phyloP scores from a whole-genome alignment of 2,797 vertebrate species.

The Rhinatrema bivittatum region DNA sequence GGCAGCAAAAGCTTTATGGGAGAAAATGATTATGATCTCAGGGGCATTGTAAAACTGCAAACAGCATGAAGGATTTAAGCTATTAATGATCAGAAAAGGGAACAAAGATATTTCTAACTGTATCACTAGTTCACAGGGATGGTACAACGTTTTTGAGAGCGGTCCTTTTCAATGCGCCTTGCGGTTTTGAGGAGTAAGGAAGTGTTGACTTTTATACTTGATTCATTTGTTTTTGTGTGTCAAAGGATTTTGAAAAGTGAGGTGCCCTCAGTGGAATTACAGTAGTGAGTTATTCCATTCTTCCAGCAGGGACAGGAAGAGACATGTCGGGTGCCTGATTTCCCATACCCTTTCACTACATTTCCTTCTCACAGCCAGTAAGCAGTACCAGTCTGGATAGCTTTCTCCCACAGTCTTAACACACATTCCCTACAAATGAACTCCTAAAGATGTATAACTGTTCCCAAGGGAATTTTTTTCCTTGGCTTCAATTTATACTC shows the following conservation, averaged over 20 bases:
- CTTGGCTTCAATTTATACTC: neutral
- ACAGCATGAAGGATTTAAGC: too few relatives aligned
- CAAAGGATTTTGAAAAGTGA: slow-evolving; percentile 6
- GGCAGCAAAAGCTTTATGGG: too few relatives aligned
- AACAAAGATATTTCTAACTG: too few relatives aligned
- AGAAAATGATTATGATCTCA: too few relatives aligned
- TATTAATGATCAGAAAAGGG: too few relatives aligned
- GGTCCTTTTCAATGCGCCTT: too few relatives aligned
- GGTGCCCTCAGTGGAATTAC: neutral
- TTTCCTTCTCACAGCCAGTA: neutral
- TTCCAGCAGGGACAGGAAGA: slow-evolving; percentile 13
- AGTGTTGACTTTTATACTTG: neutral
- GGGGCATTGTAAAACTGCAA: too few relatives aligned
- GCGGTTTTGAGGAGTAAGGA: slow-evolving; percentile 2
- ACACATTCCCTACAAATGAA: neutral
- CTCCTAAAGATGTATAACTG: slow-evolving; percentile 7
- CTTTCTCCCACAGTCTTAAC: neutral
- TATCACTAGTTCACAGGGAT: too few relatives aligned
- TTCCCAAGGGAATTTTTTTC: neutral
- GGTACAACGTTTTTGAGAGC: too few relatives aligned
- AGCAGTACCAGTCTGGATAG: neutral
- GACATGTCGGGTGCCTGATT: slow-evolving; percentile 15
- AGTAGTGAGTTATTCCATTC: slow-evolving; percentile 22
- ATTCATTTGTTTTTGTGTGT: neutral
- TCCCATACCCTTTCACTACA: neutral